Conservation (phyloP, 2,113 vertebrate genomes). For the Catharus fuscescens region DNA sequence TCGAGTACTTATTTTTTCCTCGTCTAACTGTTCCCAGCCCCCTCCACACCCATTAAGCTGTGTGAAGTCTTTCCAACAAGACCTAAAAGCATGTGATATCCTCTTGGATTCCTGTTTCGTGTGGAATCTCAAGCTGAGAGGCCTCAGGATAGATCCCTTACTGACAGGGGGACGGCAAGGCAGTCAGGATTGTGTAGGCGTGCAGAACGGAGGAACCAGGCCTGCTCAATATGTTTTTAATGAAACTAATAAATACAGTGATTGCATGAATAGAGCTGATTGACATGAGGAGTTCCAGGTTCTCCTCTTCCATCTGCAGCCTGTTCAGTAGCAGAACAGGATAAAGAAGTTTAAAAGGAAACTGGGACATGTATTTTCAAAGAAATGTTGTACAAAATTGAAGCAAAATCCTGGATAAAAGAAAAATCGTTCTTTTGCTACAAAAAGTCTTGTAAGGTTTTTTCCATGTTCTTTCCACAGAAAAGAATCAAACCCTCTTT, state of each 20-base stretch:
- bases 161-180: not conserved
- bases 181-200: not conserved
- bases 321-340: conserved; percentile 35
- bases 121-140: conserved; percentile 26
- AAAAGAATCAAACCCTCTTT: conserved; percentile 32
- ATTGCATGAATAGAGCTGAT: conserved; percentile 30
- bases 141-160: conserved; percentile 8
- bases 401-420: conserved; percentile 23
- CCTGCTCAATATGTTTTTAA: conserved; percentile 46
- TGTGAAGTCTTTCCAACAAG: conserved; percentile 25
- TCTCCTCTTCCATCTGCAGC: conserved; percentile 40
- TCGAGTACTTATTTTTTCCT: not conserved
- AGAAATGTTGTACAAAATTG: conserved; percentile 14
- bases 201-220: not conserved
- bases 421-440: conserved; percentile 18
- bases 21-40: not conserved
- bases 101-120: conserved; percentile 11
- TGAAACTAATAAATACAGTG: conserved; percentile 50
- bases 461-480: not conserved
- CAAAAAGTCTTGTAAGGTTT: not conserved
- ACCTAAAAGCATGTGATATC: not conserved
- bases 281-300: conserved; percentile 20
- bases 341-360: conserved; percentile 30
- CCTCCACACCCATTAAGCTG: not conserved
- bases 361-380: conserved; percentile 12